Evolutionary conservation across 2,113 vertebrate genomes (phyloP), one percentile per base, ranked within the genome.

Genomic region (Eira barbara): DNA sequence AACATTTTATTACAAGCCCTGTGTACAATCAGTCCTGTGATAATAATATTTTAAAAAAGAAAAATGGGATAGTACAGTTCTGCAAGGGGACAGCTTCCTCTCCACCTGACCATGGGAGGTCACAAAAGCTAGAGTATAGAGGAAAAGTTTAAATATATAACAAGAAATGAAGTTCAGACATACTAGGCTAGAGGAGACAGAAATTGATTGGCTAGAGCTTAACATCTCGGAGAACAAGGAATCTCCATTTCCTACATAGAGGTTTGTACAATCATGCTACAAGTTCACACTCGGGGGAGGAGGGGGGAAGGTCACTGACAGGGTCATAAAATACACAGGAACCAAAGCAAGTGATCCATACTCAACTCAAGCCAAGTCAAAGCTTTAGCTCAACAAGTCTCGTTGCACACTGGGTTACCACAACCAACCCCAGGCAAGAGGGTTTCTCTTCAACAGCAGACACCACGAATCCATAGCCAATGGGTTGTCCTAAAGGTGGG

Each of bases 251-350:
- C 98, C 97, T 97, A 98, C 96, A 98, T 39, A 98, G 78, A 97
- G 95, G 96, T 96, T 98, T 98, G 98, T 98, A 99, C 98, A 98
- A 98, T 98, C 99, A 99, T 99, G 98, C 99, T 99, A 99, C 98
- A 98, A 98, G 98, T 98, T 98, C 97, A 99, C 98, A 98, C 98
- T 97, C 83, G 89, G 97, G 96, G 7, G 83, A 94, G 47, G 25
- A 17, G 61, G 57, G 95, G 55, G 71, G 79, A 52, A 55, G 52
- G 81, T 96, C 94, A 97, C 92, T 81, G 96, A 95, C 49, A 67
- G 74, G 87, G 73, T 76, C 71, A 82, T 97, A 97, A 97, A 96
- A 97, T 97, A 98, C 97, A 99, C 83, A 96, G 94, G 71, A 95
- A 97, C 91, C 94, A 98, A 98, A 98, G 96, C 79, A 97, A 98